Evolutionary conservation across 2,888 invertebrate genomes (phyloP), one percentile per base, ranked within the genome.

Genomic region (Habrosyne pyritoides): DNA sequence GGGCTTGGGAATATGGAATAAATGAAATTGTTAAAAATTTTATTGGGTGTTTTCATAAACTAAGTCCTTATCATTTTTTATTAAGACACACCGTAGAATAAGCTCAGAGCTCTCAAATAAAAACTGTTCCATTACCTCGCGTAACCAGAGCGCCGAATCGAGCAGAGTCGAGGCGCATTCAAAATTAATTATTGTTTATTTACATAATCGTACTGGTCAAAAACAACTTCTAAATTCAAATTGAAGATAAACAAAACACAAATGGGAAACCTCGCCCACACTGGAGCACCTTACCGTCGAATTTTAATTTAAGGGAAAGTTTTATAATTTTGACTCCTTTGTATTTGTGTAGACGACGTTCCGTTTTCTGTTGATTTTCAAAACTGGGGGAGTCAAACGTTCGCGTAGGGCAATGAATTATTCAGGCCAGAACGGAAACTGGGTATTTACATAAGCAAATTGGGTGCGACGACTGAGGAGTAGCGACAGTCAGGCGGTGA

Each of bases 381-480:
- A 87, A 89, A 89, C 87, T 87, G 81, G 73, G 62, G 79, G 81
- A 88, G 83, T 86, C 85, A 87, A 87, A 84, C 82, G 84, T 79
- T 86, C 79, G 77, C 80, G 84, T 79, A 75, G 81, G 70, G 76
- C 81, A 83, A 87, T 91, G 90, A 91, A 91, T 91, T 84, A 91
- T 91, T 91, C 91, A 91, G 83, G 81, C 82, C 83, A 84, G 83
- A 83, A 83, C 84, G 87, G 88, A 87, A 89, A 86, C 90, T 86
- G 86, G 81, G 88, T 91, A 91, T 91, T 91, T 91, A 91, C 91
- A 90, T 90, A 91, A 90, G 89, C 87, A 91, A 91, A 91, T 91
- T 91, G 91, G 86, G 86, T 89, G 87, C 87, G 85, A 84, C 82
- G 77, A 75, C 71, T 77, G 76, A 78, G 73, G 71, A 70, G 58